Evolutionary conservation across 2,113 vertebrate species (phyloP).

Genomic region (Proteles cristata): DNA sequence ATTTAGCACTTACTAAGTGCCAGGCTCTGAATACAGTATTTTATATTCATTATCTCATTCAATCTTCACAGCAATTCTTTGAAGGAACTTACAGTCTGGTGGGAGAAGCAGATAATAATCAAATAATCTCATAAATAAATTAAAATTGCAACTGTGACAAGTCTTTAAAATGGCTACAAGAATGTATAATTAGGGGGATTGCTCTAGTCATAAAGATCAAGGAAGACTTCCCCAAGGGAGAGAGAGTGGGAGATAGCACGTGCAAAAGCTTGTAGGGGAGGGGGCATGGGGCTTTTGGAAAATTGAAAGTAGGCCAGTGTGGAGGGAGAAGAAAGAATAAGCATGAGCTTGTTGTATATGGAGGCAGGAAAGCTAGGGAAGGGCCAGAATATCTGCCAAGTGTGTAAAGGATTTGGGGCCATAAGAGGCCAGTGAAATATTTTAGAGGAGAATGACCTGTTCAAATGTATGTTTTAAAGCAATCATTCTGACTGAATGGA

Average conservation of each 20-base stretch:
- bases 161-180: slow-evolving; percentile 55
- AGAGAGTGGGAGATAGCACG: not conserved
- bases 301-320: not conserved
- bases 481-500: not conserved
- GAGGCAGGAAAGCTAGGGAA: not conserved
- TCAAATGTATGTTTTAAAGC: not conserved
- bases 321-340: not conserved
- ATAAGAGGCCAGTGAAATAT: not conserved
- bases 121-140: slow-evolving; percentile 70
- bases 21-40: slow-evolving; percentile 40
- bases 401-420: not conserved
- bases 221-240: not conserved
- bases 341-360: not conserved
- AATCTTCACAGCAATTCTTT: slow-evolving; percentile 48
- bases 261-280: not conserved
- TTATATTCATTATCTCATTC: slow-evolving; percentile 62
- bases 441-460: not conserved
- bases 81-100: slow-evolving; percentile 36
- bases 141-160: slow-evolving; percentile 55
- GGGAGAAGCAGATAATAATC: slow-evolving; percentile 52
- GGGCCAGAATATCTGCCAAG: not conserved
- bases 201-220: slow-evolving; percentile 33
- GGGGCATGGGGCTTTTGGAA: not conserved
- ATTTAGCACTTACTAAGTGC: slow-evolving; percentile 46
- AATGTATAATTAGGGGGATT: slow-evolving; percentile 51